Evolutionary conservation across 2,113 vertebrate genomes (phyloP), one percentile per base, ranked within the genome.

Genomic region (Meleagris gallopavo): DNA sequence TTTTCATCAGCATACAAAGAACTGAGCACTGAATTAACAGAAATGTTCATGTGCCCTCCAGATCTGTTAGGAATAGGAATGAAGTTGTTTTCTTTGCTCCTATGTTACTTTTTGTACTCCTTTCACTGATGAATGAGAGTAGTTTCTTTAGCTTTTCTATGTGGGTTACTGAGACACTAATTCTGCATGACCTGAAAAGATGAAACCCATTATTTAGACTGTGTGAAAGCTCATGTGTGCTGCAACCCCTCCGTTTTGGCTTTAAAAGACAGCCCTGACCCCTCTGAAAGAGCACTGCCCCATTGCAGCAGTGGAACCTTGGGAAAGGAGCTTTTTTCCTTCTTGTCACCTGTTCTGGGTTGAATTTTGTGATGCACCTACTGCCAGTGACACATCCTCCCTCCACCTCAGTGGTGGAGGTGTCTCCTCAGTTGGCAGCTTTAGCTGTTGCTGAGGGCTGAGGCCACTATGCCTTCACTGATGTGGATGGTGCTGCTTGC

Each of bases 291-390:
- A 41, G 57, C 55, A 5, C 32, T 46, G 36, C 32, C 55, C 46
- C 4, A 0, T 25, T 11, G 43, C 77, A 52, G 36, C 71, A 41
- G 65, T 57, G 1, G 11, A 32, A 2, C 55, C 16, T 36, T 34
- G 43, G 25, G 11, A 54, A 86, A 6, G 2, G 43, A 17, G 1
- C 13, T 15, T 54, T 43, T 79, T 8, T 8, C 2, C 36, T 52
- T 60, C 25, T 45, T 15, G 27, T 48, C 40, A 14, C 66, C 40
- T 61, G 0, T 18, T 48, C 40, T 54, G 34, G 2, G 0, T 17
- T 18, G 52, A 20, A 1, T 32, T 58, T 54, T 21, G 58, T 36
- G 77, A 2, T 54, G 3, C 24, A 13, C 40, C 61, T 9, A 13
- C 65, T 45, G 41, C 65, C 41, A 10, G 30, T 20, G 21, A n/a